Conservation (phyloP, 2,113 vertebrate species). For the Heteronetta atricapilla region DNA sequence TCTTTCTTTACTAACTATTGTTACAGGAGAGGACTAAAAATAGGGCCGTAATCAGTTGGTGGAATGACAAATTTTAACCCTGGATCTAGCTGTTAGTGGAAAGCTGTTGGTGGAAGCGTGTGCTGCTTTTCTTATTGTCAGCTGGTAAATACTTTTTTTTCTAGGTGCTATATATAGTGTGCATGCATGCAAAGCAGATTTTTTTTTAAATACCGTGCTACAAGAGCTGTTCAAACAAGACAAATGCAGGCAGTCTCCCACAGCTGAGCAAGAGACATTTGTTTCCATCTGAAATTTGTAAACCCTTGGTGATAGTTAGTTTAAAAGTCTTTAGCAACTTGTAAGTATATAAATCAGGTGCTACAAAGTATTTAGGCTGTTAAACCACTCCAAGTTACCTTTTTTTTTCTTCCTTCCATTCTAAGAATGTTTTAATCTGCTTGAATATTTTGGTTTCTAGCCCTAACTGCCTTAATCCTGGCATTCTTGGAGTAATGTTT, state of each 20-base stretch:
- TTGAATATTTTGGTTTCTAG: background rate
- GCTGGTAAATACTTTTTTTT: background rate
- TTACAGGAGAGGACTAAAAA: constrained; percentile 41
- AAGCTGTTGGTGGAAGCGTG: background rate
- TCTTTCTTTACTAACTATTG: constrained; percentile 41
- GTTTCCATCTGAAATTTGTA: constrained; percentile 10
- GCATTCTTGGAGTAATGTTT: background rate
- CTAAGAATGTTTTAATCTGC: background rate
- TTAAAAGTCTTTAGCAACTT: background rate
- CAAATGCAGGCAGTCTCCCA: background rate
- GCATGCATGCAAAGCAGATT: background rate
- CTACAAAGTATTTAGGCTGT: background rate
- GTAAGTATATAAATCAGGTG: background rate
- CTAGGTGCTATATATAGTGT: background rate
- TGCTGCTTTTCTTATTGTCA: background rate
- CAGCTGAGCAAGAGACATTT: constrained; percentile 24
- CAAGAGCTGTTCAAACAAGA: background rate
- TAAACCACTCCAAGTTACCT: background rate
- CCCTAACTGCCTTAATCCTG: background rate
- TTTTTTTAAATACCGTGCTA: background rate
- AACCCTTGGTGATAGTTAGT: background rate
- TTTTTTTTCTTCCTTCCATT: background rate
- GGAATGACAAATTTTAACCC: constrained; percentile 22
- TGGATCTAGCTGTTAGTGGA: background rate
- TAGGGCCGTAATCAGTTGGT: constrained; percentile 22